Conservation (phyloP, 2,797 vertebrate genomes). For the Heliangelus exortis region DNA sequence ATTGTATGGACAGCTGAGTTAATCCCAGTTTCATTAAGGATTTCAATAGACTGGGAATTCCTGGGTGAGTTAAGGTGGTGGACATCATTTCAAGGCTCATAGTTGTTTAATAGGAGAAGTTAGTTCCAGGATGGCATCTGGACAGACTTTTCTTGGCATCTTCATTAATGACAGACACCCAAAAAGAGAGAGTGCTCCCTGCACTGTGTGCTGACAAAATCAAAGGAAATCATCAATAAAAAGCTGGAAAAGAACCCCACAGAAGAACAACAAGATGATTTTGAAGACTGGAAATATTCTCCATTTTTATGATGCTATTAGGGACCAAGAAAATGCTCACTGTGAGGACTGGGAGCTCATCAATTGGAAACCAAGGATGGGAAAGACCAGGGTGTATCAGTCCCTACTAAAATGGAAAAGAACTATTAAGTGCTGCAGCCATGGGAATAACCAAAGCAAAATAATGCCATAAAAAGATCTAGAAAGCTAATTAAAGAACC, state of each 20-base stretch:
- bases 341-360: not conserved
- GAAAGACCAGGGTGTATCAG: not conserved
- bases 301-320: not conserved
- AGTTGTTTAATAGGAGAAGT: not conserved
- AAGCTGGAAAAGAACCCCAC: not conserved
- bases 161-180: not conserved
- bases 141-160: not conserved
- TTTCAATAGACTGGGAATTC: not conserved
- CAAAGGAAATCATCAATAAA: not conserved
- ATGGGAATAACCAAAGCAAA: not conserved
- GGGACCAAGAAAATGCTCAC: rapidly evolving
- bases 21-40: not conserved
- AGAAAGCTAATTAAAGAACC: not conserved
- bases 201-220: not conserved
- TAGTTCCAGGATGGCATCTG: not conserved
- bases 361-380: not conserved
- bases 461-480: not conserved
- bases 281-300: not conserved
- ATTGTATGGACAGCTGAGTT: not conserved
- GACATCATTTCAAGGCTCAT: not conserved
- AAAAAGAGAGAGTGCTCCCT: not conserved
- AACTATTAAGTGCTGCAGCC: not conserved
- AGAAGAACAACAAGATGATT: not conserved
- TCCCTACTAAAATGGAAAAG: not conserved
- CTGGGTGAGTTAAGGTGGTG: not conserved